Base-by-base conservation (phyloP, 2,797 vertebrate species). In the Macroramphosus scolopax region DNA sequence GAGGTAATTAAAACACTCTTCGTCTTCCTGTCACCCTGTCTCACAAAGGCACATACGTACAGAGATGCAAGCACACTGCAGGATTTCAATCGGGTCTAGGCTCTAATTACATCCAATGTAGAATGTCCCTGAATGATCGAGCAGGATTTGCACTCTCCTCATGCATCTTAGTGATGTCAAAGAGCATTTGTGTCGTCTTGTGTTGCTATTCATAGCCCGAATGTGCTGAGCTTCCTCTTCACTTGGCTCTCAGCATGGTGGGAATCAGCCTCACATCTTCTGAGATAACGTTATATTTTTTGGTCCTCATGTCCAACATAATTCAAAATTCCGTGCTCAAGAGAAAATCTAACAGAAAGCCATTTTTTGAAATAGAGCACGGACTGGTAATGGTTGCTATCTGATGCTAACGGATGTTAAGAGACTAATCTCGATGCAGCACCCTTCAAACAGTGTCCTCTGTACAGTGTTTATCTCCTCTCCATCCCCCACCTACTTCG, bases 1-100 rank as follows among this genome's bases (percentile, higher is more conserved):
- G 41, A 72, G 50, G 67, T 74, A 59, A 81, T 79, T 83, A 77
- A 75, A 74, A 63, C 45, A 47, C 68, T 42, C 52, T 50, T 16
- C 11, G 14, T 32, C 29, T 5, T 24, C 14, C 35, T 54, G 58
- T 59, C 39, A 30, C 44, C 53, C 42, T 32, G 40, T 13, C 29
- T 17, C n/a, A 28, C 38, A 46, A 45, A 56, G 15, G 39, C 32
- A 35, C 22, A 60, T 37, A 35, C 11, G 8, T 14, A 40, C 37
- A 45, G n/a, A 46, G n/a, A 45, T 37, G 31, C 40, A 44, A 47
- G 28, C 13, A 39, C 60, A 39, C 40, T 52, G 26, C 9, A 15
- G 36, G 45, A 59, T 43, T 61, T 63, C 12, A 49, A 15, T 22
- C 37, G 22, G 33, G 13, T 44, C 36, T 12, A 36, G 13, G 33